phyloP scores from a whole-genome alignment of 1,140 invertebrate genomes.

The Araneus ventricosus region DNA sequence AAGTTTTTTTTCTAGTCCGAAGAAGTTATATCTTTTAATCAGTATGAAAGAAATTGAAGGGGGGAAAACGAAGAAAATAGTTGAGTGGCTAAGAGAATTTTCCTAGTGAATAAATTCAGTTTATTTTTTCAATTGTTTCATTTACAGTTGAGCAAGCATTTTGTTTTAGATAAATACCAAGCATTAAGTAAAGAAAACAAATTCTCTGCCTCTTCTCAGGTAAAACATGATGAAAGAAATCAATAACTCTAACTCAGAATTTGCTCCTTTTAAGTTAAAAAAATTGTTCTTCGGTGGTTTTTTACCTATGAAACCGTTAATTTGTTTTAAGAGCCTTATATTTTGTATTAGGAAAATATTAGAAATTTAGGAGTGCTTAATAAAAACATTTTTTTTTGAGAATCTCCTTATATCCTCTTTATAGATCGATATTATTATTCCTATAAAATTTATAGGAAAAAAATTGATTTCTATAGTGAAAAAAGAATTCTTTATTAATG shows the following conservation, averaged over 20 bases:
- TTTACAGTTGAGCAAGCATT: conserved; percentile 6
- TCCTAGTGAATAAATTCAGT: conserved; percentile 15
- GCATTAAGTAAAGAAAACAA: neutral
- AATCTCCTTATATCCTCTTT: too few species aligned
- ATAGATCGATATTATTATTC: too few species aligned
- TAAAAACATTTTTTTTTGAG: too few species aligned
- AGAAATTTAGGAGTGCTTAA: too few species aligned
- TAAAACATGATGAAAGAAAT: neutral
- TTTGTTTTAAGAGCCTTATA: neutral
- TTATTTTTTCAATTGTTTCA: neutral
- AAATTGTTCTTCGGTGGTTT: neutral
- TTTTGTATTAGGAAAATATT: neutral
- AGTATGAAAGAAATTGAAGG: neutral
- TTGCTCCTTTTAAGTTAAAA: neutral
- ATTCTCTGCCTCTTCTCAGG: neutral
- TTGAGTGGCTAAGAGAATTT: neutral
- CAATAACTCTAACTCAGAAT: neutral
- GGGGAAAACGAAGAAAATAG: conserved; percentile 1
- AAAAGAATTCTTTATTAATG: too few species aligned
- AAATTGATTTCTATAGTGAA: too few species aligned
- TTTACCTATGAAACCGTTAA: neutral
- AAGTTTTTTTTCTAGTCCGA: neutral
- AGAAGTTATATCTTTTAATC: conserved; percentile 26
- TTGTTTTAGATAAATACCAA: neutral
- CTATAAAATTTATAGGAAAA: too few species aligned